Conservation (phyloP, 2,888 invertebrate species). For the Trilocha varians region DNA sequence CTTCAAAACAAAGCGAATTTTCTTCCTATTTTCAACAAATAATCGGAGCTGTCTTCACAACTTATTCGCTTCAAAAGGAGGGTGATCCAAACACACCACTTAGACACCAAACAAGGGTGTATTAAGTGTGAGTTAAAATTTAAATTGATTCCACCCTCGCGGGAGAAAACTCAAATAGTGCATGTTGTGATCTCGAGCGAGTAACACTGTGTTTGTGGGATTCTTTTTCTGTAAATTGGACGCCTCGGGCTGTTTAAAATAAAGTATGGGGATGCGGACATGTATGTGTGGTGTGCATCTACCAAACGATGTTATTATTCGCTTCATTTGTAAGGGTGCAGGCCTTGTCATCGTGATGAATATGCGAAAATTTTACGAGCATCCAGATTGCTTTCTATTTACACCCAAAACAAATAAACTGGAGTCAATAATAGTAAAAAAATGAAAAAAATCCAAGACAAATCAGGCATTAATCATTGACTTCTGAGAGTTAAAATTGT, state of each 20-base stretch:
- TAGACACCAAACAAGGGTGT: slow-evolving; percentile 74
- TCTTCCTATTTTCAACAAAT: slow-evolving; percentile 22
- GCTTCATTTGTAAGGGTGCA: slow-evolving; percentile 50
- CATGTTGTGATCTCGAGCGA: slow-evolving; percentile 65
- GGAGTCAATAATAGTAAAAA: too few relatives aligned
- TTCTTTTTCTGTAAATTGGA: slow-evolving; percentile 70
- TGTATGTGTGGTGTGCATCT: slow-evolving; percentile 24
- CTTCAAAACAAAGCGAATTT: background rate
- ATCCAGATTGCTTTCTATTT: too few relatives aligned
- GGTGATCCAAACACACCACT: slow-evolving; percentile 71
- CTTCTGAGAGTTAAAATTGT: too few relatives aligned
- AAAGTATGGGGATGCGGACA: slow-evolving; percentile 38
- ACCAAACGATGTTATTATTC: slow-evolving; percentile 28
- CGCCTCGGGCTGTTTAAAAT: slow-evolving; percentile 61
- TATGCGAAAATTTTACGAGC: background rate
- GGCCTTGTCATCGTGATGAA: background rate
- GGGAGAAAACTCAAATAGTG: slow-evolving; percentile 69
- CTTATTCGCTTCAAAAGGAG: slow-evolving; percentile 66
- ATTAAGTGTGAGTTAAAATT: slow-evolving; percentile 73
- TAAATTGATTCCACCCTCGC: slow-evolving; percentile 70
- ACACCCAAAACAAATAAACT: too few relatives aligned
- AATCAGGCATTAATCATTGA: too few relatives aligned
- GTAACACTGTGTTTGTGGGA: slow-evolving; percentile 61
- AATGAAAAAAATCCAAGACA: too few relatives aligned
- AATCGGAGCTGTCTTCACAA: slow-evolving; percentile 57